These are phyloP conservation scores for Ridgeia piscesae DNA, from an alignment of 1,140 invertebrate genomes.

Conservation along the genomic window DNA sequence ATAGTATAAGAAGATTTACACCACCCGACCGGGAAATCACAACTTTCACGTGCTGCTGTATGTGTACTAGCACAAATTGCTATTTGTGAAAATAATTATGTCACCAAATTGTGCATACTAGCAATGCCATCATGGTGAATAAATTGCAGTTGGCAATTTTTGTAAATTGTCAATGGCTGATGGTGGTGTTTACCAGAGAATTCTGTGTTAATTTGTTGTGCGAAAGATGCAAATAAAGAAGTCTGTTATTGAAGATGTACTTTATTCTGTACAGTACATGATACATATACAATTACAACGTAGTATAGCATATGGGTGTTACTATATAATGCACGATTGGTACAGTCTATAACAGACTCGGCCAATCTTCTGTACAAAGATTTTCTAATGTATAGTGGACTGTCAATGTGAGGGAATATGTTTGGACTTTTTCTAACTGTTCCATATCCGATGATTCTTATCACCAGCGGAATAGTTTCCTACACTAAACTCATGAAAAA, in stretches of 20 bases:
- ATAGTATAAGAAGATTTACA: no score
- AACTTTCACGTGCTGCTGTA: no score
- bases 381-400: no score
- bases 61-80: no score
- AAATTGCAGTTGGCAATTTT: not conserved
- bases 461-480: no score
- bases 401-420: no score
- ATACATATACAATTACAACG: not conserved
- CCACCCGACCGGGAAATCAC: no score
- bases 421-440: no score
- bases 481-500: no score
- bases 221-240: not conserved
- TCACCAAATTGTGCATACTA: not conserved
- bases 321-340: not conserved
- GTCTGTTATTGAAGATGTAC: not conserved
- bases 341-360: no score
- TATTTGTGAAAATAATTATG: not conserved
- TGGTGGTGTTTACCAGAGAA: not conserved
- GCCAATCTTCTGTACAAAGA: not conserved
- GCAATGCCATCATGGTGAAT: not conserved
- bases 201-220: not conserved
- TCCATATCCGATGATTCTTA: no score
- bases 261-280: not conserved
- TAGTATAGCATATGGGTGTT: not conserved
- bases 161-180: not conserved